Conservation (phyloP, 2,797 vertebrate species). For the Myotis vivesi region DNA sequence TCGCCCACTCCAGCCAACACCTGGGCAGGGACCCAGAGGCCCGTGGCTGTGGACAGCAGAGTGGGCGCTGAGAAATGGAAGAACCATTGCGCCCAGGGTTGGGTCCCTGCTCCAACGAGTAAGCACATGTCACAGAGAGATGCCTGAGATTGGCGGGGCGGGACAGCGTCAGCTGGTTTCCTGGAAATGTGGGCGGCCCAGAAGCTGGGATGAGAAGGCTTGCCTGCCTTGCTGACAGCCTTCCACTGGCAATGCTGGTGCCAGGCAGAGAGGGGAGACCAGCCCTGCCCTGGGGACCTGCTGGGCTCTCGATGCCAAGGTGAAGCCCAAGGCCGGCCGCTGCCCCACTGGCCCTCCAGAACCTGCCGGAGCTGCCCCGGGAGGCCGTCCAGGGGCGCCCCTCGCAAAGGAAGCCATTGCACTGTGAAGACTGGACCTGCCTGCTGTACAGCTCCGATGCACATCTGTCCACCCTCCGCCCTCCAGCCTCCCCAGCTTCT, state of each 20-base stretch:
- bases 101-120: conserved; percentile 46
- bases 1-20: not conserved
- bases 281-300: conserved; percentile 27
- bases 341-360: not conserved
- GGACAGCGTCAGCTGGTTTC: conserved; percentile 49
- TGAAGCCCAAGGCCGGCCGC: not conserved
- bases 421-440: conserved; percentile 78
- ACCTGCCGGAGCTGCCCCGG: conserved; percentile 37
- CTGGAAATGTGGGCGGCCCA: not conserved
- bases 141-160: not conserved
- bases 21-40: not conserved
- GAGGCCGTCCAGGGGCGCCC: conserved; percentile 17
- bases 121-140: conserved; percentile 58
- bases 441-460: conserved; percentile 52
- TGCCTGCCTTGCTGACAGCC: not conserved
- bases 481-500: conserved; percentile 46
- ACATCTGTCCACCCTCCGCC: not conserved
- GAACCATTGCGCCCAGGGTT: conserved; percentile 26
- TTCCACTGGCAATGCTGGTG: not conserved
- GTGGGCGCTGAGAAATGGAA: not conserved
- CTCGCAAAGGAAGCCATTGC: conserved; percentile 75
- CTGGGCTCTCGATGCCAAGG: conserved; percentile 23
- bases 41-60: not conserved
- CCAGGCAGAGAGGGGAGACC: conserved; percentile 12
- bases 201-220: conserved; percentile 43